Evolutionary conservation across 2,113 vertebrate genomes (phyloP), one percentile per base, ranked within the genome.

Genomic region (Emydocephalus ijimae): DNA sequence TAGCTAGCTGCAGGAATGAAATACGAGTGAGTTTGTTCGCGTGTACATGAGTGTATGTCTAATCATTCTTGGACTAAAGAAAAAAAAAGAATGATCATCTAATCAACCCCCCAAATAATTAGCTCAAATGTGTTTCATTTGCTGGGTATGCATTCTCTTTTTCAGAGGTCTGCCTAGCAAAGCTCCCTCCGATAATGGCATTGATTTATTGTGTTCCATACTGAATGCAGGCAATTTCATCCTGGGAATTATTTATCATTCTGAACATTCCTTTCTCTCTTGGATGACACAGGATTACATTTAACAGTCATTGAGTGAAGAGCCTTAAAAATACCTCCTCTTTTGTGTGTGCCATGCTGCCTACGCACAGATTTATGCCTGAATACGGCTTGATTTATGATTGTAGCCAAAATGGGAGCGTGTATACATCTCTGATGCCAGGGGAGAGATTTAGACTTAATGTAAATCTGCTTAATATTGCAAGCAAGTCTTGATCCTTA

Each of bases 161-260:
- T 29, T 59, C 91, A 7, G 43, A 92, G 50, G 34, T 87, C 87
- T 55, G 61, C 61, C 2, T 0, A 21, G 91, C 91, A 59, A 93
- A 81, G 20, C 61, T 81, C 88, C 18, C 39, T 86, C 86, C 64
- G 59, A 1, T 5, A 61, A 48, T 89, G 92, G 88, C 93, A 89
- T 85, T 91, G 92, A 92, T 48, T 48, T 34, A 59, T 0, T 55
- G 26, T 10, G 18, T 0, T 3, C 59, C 43, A 9, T 81, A 59
- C 26, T 29, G 5, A 94, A 89, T 48, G 88, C 55, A 20, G 89
- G 91, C 59, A 0, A 0, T 93, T 88, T 81, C 90, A 88, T 69
- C 24, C 1, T 15, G 89, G 88, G 91, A 94, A 94, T 85, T 56
- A 91, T 59, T 92, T 91, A 91, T 88, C 20, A 61, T 81, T 48